phyloP scores from a whole-genome alignment of 1,140 invertebrate genomes.

The Eumeta japonica region DNA sequence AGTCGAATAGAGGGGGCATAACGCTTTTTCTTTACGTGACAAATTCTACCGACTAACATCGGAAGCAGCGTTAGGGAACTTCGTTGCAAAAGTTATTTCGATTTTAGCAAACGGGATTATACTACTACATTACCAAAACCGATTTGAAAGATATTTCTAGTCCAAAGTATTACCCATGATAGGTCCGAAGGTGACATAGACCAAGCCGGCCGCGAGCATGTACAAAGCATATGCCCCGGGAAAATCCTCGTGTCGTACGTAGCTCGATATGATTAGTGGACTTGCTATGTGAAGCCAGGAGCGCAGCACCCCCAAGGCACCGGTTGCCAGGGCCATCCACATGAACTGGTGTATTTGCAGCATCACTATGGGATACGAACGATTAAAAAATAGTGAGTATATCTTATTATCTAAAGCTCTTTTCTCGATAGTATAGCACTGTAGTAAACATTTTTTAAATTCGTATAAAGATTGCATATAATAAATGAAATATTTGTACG shows the following conservation, averaged over 20 bases:
- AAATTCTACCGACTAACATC: too few relatives aligned
- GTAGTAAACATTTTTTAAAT: background rate
- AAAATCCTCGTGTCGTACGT: conserved; percentile 34
- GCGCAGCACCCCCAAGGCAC: conserved; percentile 25
- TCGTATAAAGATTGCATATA: too few relatives aligned
- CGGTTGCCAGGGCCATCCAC: conserved; percentile 26
- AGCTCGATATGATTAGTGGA: conserved; percentile 36
- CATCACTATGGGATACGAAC: conserved; percentile 21
- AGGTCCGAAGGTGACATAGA: conserved; percentile 32
- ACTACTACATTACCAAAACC: too few relatives aligned
- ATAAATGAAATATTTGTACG: too few relatives aligned
- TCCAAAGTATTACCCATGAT: conserved; percentile 33
- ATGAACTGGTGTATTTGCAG: conserved; percentile 27
- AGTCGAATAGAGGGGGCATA: too few relatives aligned
- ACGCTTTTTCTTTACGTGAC: too few relatives aligned
- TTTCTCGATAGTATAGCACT: background rate
- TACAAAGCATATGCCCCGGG: conserved; percentile 40
- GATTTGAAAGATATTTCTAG: too few relatives aligned
- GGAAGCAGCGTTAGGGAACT: too few relatives aligned
- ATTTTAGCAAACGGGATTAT: too few relatives aligned
- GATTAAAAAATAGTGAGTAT: background rate
- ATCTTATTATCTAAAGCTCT: background rate
- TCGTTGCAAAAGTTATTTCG: too few relatives aligned
- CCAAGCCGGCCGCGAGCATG: conserved; percentile 29
- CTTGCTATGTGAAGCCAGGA: conserved; percentile 39